These are phyloP conservation scores for Cremastobaeus sp. DNA, from an alignment of 2,888 invertebrate genomes.

Conservation along the genomic window DNA sequence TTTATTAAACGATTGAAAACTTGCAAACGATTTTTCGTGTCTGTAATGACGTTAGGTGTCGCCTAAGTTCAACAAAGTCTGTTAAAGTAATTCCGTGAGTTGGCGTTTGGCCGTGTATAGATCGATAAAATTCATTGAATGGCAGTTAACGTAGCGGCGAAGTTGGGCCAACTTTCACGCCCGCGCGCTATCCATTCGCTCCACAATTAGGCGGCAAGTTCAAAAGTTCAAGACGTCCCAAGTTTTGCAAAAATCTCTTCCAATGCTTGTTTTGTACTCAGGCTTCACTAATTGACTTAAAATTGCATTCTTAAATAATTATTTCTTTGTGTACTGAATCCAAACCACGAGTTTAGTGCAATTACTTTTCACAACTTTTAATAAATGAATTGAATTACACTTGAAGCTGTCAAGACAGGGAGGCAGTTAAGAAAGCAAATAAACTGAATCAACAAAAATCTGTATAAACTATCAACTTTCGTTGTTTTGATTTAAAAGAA, in stretches of 20 bases:
- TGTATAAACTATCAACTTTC: not conserved
- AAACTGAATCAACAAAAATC: not conserved
- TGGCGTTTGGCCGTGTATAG: constrained; percentile 16
- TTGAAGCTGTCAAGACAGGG: too few species aligned
- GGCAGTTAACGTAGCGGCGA: constrained; percentile 37
- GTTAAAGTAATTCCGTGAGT: constrained; percentile 40
- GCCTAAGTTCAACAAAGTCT: constrained; percentile 31
- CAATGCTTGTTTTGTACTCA: not conserved
- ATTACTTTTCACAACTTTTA: too few species aligned
- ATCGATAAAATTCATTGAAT: constrained; percentile 42
- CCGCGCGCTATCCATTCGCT: constrained; percentile 27
- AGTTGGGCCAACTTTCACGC: constrained; percentile 48
- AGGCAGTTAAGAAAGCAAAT: not conserved
- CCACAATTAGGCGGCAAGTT: constrained; percentile 44
- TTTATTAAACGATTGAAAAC: constrained; percentile 22
- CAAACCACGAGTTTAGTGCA: too few species aligned
- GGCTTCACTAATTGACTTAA: not conserved
- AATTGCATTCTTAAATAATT: too few species aligned
- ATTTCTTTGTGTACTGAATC: too few species aligned
- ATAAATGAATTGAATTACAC: not conserved
- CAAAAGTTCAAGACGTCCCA: constrained; percentile 28
- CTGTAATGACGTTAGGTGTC: constrained; percentile 31
- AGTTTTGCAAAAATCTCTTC: constrained; percentile 9
- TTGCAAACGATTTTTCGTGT: constrained; percentile 19
- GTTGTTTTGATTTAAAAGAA: not conserved